phyloP scores from a whole-genome alignment of 2,797 vertebrate genomes.

The Lemur catta region DNA sequence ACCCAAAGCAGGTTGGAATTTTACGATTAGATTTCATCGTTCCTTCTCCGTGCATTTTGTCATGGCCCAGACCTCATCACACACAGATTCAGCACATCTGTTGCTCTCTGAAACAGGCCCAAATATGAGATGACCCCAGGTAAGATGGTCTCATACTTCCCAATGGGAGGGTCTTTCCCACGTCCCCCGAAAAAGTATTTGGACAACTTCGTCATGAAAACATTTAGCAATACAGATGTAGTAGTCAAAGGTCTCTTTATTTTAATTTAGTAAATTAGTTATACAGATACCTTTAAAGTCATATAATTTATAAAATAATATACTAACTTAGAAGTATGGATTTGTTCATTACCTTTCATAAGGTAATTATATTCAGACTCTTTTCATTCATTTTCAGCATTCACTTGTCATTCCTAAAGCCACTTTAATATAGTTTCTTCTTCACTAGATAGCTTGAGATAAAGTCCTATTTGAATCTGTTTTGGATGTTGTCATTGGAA shows the following conservation, averaged over 20 bases:
- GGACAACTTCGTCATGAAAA: background rate
- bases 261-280: background rate
- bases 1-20: background rate
- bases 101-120: background rate
- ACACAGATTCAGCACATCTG: background rate
- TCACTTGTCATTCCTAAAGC: background rate
- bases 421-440: background rate
- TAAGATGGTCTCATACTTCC: background rate
- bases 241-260: background rate
- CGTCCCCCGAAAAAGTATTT: background rate
- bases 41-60: background rate
- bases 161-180: background rate
- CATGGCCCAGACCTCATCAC: background rate
- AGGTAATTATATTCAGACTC: background rate
- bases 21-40: background rate
- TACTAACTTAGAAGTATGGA: background rate
- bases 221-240: background rate
- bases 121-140: background rate
- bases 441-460: background rate
- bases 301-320: background rate
- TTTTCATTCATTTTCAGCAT: background rate
- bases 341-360: background rate
- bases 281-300: background rate
- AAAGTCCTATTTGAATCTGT: background rate
- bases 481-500: background rate